Evolutionary conservation across 2,888 invertebrate species (phyloP).

Genomic region (Drosophila subquinaria): DNA sequence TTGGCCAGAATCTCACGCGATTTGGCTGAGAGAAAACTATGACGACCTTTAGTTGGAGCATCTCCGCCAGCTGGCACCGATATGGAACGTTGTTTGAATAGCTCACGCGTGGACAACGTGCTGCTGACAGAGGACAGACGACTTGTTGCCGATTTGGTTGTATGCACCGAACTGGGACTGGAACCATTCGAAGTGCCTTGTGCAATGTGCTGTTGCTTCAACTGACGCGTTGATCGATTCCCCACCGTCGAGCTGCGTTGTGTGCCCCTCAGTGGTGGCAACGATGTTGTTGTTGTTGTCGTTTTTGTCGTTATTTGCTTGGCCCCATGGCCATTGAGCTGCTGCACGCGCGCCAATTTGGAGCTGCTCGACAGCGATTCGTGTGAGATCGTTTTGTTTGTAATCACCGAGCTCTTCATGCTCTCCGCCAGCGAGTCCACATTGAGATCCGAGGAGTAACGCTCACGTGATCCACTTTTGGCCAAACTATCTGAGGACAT

Average conservation of each 20-base stretch:
- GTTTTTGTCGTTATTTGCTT: constrained; percentile 11
- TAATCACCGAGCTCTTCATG: constrained; percentile 85
- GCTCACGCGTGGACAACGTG: constrained; percentile 83
- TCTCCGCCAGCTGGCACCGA: constrained; percentile 82
- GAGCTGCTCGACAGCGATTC: constrained; percentile 81
- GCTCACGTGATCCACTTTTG: constrained; percentile 67
- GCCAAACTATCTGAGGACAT: constrained; percentile 84
- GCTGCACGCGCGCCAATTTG: constrained; percentile 81
- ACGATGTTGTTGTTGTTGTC: neutral
- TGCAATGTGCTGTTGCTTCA: constrained; percentile 78
- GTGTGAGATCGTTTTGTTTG: constrained; percentile 85
- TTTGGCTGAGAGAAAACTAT: constrained; percentile 85
- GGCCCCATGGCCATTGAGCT: constrained; percentile 72
- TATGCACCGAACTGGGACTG: constrained; percentile 84
- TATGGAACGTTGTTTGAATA: constrained; percentile 84
- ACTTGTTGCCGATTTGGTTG: constrained; percentile 84
- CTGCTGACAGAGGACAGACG: constrained; percentile 84
- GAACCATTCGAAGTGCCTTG: constrained; percentile 83
- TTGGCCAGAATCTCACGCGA: constrained; percentile 85
- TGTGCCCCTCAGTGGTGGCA: constrained; percentile 39
- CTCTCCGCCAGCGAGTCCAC: constrained; percentile 85
- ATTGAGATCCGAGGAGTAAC: constrained; percentile 80
- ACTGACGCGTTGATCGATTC: constrained; percentile 70
- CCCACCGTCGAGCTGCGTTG: constrained; percentile 56
- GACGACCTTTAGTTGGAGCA: constrained; percentile 66